Percentiles rank a stretch among this genome's conserved stretches.
phyloP scores from a whole-genome alignment of 2,797 vertebrate species.

The Onychomys leucogaster region DNA sequence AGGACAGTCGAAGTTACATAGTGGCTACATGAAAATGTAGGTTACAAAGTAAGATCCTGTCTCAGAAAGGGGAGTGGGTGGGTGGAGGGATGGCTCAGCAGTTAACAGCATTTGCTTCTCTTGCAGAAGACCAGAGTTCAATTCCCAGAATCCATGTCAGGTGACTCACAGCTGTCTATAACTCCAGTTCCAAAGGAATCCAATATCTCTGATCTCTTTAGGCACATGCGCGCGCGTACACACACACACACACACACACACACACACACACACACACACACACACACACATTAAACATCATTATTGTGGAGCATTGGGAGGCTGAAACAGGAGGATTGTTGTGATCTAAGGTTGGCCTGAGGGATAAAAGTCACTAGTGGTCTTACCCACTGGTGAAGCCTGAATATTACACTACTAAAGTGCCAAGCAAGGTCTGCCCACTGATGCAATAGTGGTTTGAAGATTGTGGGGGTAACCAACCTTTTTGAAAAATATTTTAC shows the following conservation, averaged over 20 bases:
- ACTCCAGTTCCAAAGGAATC: background rate
- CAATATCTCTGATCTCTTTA: background rate
- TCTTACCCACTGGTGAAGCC: background rate
- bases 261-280: background rate
- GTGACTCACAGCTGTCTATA: background rate
- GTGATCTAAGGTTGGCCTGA: background rate
- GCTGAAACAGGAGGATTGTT: background rate
- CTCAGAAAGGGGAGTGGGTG: background rate
- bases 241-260: background rate
- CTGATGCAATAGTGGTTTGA: background rate
- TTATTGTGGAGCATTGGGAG: background rate
- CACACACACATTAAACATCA: background rate
- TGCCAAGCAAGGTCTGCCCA: background rate
- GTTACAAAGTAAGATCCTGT: background rate
- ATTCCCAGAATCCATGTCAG: background rate
- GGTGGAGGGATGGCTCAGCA: background rate
- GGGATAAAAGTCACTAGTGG: background rate
- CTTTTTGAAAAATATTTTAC: background rate
- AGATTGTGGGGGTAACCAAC: background rate
- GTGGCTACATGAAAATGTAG: background rate
- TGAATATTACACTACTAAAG: background rate
- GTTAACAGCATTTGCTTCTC: background rate
- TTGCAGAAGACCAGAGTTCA: background rate
- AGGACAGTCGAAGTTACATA: background rate
- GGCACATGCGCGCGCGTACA: background rate